phyloP scores from a whole-genome alignment of 2,797 vertebrate species.

The Poliocrania exsul region DNA sequence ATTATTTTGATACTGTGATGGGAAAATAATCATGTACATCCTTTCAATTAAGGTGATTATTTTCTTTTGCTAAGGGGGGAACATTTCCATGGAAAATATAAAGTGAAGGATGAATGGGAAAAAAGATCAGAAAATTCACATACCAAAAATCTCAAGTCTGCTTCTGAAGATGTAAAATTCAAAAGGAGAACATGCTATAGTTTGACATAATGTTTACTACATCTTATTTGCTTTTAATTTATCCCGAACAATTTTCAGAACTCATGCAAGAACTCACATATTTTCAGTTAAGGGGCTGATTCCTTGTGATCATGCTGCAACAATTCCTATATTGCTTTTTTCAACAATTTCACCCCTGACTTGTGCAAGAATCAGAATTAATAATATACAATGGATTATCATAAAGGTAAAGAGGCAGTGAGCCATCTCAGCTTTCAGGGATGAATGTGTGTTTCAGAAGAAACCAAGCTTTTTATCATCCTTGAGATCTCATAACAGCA shows the following conservation, averaged over 20 bases:
- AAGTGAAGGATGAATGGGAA: not conserved
- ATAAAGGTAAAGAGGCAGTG: not conserved
- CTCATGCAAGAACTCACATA: not conserved
- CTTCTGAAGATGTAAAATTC: not conserved
- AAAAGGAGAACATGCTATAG: not conserved
- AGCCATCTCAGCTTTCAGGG: not conserved
- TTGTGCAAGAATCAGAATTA: not conserved
- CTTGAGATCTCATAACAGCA: not conserved
- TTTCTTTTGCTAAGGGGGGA: constrained; percentile 5
- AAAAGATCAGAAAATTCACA: not conserved
- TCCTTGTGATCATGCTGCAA: not conserved
- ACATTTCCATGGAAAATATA: not conserved
- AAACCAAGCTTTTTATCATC: not conserved
- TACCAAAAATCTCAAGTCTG: not conserved
- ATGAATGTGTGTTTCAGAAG: not conserved
- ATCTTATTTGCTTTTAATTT: not conserved
- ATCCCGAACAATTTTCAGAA: not conserved
- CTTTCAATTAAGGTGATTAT: constrained; percentile 10
- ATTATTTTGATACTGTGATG: not conserved
- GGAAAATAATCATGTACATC: not conserved
- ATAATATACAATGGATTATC: not conserved
- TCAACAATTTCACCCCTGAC: not conserved
- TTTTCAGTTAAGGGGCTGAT: not conserved
- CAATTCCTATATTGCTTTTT: not conserved
- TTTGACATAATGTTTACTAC: not conserved